Evolutionary conservation across 2,113 vertebrate species (phyloP).

Genomic region (Caloenas nicobarica): DNA sequence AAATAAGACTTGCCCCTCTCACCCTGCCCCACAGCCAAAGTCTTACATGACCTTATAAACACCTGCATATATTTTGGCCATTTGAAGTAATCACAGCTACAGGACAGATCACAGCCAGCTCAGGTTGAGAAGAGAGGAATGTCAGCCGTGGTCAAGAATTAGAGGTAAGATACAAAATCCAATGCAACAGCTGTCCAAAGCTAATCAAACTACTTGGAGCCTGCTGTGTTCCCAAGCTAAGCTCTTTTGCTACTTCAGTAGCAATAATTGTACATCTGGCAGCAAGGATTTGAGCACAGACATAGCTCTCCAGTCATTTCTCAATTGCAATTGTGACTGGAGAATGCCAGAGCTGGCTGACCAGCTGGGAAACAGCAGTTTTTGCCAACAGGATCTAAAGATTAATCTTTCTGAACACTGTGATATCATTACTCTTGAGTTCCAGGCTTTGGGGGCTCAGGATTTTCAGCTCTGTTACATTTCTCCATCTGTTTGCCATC

Average conservation of each 20-base stretch:
- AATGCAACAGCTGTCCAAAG: background rate
- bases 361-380: constrained; percentile 27
- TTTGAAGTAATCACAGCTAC: background rate
- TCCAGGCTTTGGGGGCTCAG: background rate
- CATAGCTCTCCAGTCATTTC: constrained; percentile 9
- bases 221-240: background rate
- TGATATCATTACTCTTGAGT: background rate
- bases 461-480: background rate
- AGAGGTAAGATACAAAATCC: background rate
- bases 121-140: background rate
- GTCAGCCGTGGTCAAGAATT: background rate
- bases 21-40: background rate
- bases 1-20: background rate
- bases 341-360: constrained; percentile 17
- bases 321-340: background rate
- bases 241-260: background rate
- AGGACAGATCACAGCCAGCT: background rate
- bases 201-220: background rate
- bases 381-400: constrained; percentile 30
- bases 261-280: constrained; percentile 14
- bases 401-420: constrained; percentile 16
- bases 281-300: background rate
- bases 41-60: background rate
- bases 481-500: background rate
- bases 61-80: background rate